phyloP scores from a whole-genome alignment of 2,888 invertebrate species.

The Griposia aprilina region DNA sequence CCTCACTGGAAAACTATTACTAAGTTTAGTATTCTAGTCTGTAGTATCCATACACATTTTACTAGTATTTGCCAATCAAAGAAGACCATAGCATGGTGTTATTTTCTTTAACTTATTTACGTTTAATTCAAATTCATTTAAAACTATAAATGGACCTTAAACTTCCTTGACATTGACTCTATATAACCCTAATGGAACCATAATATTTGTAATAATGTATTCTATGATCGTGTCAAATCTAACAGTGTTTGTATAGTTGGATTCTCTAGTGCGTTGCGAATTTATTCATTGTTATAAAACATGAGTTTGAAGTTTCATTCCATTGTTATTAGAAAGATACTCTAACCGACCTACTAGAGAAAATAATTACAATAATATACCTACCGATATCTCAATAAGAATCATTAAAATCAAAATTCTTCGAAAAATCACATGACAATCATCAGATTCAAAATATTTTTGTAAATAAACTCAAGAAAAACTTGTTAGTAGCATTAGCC shows the following conservation, averaged over 20 bases:
- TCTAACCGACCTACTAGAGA: background rate
- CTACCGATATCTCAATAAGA: background rate
- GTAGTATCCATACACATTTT: background rate
- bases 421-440: background rate
- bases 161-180: constrained; percentile 22
- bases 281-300: constrained; percentile 16
- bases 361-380: background rate
- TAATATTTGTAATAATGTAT: constrained; percentile 18
- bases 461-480: background rate
- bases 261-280: constrained; percentile 24
- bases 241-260: constrained; percentile 32
- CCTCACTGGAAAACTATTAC: background rate
- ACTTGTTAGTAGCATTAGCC: too few relatives aligned
- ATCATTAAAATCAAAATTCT: background rate
- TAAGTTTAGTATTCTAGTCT: background rate
- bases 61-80: background rate
- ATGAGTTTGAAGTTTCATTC: constrained; percentile 15
- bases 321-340: background rate
- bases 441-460: too few relatives aligned
- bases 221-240: constrained; percentile 49
- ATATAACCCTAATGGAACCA: constrained; percentile 24
- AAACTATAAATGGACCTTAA: background rate
- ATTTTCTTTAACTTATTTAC: background rate
- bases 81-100: background rate
- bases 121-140: background rate